phyloP scores from a whole-genome alignment of 2,888 invertebrate species.

The Strigamia transsilvanica region DNA sequence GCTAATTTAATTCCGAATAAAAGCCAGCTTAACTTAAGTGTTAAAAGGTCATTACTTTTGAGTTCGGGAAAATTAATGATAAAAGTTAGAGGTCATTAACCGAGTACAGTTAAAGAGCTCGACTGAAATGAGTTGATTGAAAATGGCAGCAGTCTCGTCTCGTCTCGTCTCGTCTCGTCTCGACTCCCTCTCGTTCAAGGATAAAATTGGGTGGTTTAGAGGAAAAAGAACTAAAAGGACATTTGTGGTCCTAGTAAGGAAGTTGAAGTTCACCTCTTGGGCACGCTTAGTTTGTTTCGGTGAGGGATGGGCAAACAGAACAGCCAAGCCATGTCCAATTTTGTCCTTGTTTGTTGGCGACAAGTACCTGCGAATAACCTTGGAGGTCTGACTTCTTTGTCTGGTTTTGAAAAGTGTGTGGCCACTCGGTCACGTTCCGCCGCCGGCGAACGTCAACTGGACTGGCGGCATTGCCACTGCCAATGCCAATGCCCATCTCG shows the following conservation, averaged over 20 bases:
- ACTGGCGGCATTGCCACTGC: not conserved
- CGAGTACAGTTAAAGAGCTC: too few relatives aligned
- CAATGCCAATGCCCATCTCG: not conserved
- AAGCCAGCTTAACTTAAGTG: not conserved
- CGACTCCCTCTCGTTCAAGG: too few relatives aligned
- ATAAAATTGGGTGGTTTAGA: too few relatives aligned
- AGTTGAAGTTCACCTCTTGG: not conserved
- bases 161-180: too few relatives aligned
- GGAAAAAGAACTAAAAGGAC: not conserved
- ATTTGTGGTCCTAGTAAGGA: not conserved
- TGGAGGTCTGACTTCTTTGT: conserved; percentile 44
- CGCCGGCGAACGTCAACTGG: conserved; percentile 41
- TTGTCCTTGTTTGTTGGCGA: conserved; percentile 39
- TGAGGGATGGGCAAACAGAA: conserved; percentile 33
- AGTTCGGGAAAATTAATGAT: not conserved
- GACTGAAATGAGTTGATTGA: too few relatives aligned
- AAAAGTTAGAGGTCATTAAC: not conserved
- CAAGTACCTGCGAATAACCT: conserved; percentile 20
- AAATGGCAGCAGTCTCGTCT: too few relatives aligned
- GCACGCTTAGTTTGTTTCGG: not conserved
- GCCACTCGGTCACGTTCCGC: conserved; percentile 48
- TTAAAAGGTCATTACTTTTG: not conserved
- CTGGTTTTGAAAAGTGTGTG: conserved; percentile 33
- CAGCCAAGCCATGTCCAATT: conserved; percentile 19
- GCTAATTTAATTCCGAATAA: conserved; percentile 18